Evolutionary conservation across 2,888 invertebrate genomes (phyloP).

Genomic region (Pherbina coryleti): DNA sequence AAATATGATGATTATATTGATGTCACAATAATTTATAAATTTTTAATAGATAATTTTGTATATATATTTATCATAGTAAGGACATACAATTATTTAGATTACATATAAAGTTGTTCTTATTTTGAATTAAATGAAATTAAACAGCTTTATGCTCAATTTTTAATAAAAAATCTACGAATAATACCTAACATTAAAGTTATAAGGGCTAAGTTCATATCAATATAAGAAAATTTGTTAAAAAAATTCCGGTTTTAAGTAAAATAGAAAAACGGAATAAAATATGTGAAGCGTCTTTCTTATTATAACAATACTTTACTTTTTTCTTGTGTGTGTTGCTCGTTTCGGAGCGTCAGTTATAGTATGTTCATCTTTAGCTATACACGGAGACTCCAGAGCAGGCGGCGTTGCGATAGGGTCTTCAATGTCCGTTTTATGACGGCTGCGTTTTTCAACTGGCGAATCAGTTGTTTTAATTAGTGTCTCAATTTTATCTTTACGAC

Average conservation of each 20-base stretch:
- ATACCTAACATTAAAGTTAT: constrained; percentile 6
- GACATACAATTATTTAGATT: constrained; percentile 9
- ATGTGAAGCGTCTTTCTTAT: background rate
- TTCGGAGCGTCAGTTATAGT: constrained; percentile 42
- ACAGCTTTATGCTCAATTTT: constrained; percentile 6
- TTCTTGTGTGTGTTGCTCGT: constrained; percentile 58
- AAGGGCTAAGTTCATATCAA: constrained; percentile 34
- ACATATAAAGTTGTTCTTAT: constrained; percentile 21
- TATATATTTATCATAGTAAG: constrained; percentile 9
- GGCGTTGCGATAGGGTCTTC: constrained; percentile 2
- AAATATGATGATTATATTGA: too few relatives aligned
- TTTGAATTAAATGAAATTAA: constrained; percentile 34
- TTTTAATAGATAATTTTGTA: background rate
- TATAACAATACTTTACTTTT: constrained; percentile 32
- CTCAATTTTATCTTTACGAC: constrained; percentile 1
- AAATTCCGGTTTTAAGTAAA: background rate
- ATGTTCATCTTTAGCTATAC: constrained; percentile 4
- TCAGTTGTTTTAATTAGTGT: constrained; percentile 8
- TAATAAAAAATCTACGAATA: constrained; percentile 6
- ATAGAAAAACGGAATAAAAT: background rate
- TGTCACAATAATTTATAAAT: background rate
- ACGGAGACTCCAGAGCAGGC: constrained; percentile 39
- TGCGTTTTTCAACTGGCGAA: constrained; percentile 44
- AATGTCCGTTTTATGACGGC: constrained; percentile 40
- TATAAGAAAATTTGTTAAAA: constrained; percentile 34